A percentile compares a stretch with the other conserved stretches of the same genome.
Evolutionary conservation across 2,113 vertebrate species (phyloP).

Genomic region (Prochilodus magdalenae): DNA sequence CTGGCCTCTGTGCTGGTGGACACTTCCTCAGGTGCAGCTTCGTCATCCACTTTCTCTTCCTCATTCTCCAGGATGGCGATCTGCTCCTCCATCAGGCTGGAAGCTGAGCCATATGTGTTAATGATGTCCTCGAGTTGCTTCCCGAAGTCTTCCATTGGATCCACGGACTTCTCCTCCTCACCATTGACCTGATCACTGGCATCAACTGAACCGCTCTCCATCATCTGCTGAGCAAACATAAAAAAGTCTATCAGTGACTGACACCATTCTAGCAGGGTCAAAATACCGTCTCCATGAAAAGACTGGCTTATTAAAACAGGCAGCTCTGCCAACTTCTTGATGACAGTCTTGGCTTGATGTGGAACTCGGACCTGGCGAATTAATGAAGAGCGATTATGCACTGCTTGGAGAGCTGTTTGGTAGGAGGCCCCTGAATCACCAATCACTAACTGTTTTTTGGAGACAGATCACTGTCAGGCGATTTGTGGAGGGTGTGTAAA

Average conservation of each 20-base stretch:
- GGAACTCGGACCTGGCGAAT: slow-evolving; percentile 32
- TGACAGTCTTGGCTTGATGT: slow-evolving; percentile 39
- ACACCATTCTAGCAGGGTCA: slow-evolving; percentile 7
- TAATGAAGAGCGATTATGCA: slow-evolving; percentile 40
- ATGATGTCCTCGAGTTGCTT: slow-evolving; percentile 90
- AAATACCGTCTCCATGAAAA: slow-evolving; percentile 14
- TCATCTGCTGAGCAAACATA: slow-evolving; percentile 56
- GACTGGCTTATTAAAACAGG: slow-evolving; percentile 15
- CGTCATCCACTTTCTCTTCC: slow-evolving; percentile 48
- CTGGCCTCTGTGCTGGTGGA: slow-evolving; percentile 68
- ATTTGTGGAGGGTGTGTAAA: slow-evolving; percentile 24
- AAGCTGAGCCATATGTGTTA: slow-evolving; percentile 78
- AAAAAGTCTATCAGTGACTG: neutral
- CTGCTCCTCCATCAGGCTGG: slow-evolving; percentile 62
- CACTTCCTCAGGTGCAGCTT: slow-evolving; percentile 67
- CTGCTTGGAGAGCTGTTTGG: slow-evolving; percentile 33
- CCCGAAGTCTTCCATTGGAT: slow-evolving; percentile 81
- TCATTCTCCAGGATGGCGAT: slow-evolving; percentile 47
- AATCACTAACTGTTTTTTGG: slow-evolving; percentile 27
- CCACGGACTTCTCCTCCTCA: slow-evolving; percentile 54
- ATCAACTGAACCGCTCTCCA: slow-evolving; percentile 73
- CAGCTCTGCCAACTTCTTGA: slow-evolving; percentile 41
- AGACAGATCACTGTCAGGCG: slow-evolving; percentile 22
- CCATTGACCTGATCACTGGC: slow-evolving; percentile 33
- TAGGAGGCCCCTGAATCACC: slow-evolving; percentile 14